These are phyloP conservation scores for Adoxophyes honmai DNA, from an alignment of 1,140 invertebrate genomes.

Conservation along the genomic window DNA sequence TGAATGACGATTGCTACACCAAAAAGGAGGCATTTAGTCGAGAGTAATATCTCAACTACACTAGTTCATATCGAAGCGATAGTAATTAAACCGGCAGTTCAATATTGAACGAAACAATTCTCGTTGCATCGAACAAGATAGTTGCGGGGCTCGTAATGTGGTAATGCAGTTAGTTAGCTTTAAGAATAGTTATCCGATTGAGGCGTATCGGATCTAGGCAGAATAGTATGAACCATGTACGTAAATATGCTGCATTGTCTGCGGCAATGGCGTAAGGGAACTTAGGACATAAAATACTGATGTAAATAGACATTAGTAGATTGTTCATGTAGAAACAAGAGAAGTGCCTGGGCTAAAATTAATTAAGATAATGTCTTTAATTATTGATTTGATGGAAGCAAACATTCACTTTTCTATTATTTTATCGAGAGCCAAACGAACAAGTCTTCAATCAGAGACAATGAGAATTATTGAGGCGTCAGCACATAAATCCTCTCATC, in stretches of 20 bases:
- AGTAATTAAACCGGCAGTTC: conserved; percentile 12
- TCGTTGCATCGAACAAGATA: conserved; percentile 45
- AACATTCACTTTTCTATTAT: too few relatives aligned
- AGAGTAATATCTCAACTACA: not conserved
- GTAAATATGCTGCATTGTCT: conserved; percentile 4
- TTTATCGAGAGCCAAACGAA: too few relatives aligned
- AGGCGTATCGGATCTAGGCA: conserved; percentile 13
- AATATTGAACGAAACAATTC: conserved; percentile 18
- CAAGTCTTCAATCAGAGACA: too few relatives aligned
- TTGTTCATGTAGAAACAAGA: too few relatives aligned
- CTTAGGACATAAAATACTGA: too few relatives aligned
- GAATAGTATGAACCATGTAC: conserved; percentile 3
- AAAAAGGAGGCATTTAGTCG: not conserved
- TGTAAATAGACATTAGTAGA: too few relatives aligned
- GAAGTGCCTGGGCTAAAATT: too few relatives aligned
- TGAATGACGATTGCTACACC: not conserved
- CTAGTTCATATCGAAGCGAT: conserved; percentile 5
- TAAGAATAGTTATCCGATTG: conserved; percentile 16
- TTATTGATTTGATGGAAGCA: too few relatives aligned
- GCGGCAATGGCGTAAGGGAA: too few relatives aligned
- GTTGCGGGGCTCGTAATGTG: conserved; percentile 34
- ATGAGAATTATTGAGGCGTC: too few relatives aligned
- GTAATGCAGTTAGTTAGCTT: conserved; percentile 13
- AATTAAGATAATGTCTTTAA: too few relatives aligned
- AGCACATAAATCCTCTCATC: too few relatives aligned